Base-by-base conservation (phyloP, 1,140 invertebrate species). In the Telenomus remus region DNA sequence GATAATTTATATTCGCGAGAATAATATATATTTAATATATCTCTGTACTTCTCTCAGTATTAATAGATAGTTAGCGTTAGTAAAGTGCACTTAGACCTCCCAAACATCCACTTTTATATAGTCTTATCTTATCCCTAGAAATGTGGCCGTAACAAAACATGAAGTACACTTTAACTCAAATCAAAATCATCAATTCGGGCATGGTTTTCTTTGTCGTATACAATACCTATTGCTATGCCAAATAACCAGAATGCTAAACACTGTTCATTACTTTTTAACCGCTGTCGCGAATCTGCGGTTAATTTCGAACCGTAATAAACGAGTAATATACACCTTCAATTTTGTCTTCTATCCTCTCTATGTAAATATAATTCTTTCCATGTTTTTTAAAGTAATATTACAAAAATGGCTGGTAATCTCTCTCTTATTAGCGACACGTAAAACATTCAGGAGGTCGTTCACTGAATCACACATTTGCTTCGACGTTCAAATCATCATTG, bases 1-100 rank as follows among this genome's bases (percentile, higher is more conserved):
- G 44, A 72, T 74, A 74, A 66, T 74, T 65, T 65, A 51, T 63
- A 50, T 73, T 47, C 39, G 19, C 33, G 46, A 60, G 47, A 64
- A 72, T 54, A 72, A 33, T 39, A n/a, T 39, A 39, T n/a, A 39
- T 54, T 46, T 55, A 66, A 66, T 66, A 60, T 57, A 42, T 71
- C 27, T 72, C 27, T 49, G 10, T 42, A 6, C 57, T n/a, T 46
- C 11, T 49, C 34, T 69, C 10, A 54, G 48, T 49, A 60, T 39
- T 70, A 61, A 33, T 76, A 69, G 59, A 33, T 76, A 69, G 59
- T 64, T 63, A 76, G 61, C 66, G 27, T 75, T 69, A 75, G 64
- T 75, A 75, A 75, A 27, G 64, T 73, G 70, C 72, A 75, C 54
- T 63, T 60, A 12, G 55, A 64, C 59, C 64, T 75, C 64, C 64